phyloP scores from a whole-genome alignment of 2,797 vertebrate genomes.

The Enteromius radiatus region DNA sequence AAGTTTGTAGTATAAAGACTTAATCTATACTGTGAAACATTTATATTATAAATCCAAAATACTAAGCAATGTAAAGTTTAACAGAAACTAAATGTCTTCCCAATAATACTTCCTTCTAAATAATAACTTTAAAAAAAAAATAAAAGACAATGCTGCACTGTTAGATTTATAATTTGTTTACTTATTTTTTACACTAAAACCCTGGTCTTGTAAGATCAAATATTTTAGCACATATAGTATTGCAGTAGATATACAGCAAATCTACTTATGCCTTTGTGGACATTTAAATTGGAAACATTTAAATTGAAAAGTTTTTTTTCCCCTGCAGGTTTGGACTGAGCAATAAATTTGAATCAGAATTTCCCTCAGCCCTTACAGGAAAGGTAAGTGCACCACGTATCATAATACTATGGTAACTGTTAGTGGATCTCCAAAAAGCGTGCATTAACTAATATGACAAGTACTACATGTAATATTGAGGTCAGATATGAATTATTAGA shows the following conservation, averaged over 20 bases:
- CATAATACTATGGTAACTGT: neutral
- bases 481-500: neutral
- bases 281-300: neutral
- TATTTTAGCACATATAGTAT: neutral
- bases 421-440: neutral
- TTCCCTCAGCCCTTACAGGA: constrained; percentile 97
- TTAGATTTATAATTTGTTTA: no score
- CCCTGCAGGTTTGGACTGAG: constrained; percentile 92
- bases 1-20: neutral
- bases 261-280: neutral
- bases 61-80: neutral
- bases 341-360: constrained; percentile 99
- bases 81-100: neutral
- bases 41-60: neutral
- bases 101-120: neutral
- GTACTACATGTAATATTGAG: neutral
- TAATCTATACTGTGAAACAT: neutral
- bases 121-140: neutral
- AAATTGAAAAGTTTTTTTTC: neutral
- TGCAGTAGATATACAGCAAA: neutral
- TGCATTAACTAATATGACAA: neutral
- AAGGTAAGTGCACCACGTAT: constrained; percentile 81
- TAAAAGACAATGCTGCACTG: no score
- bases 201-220: neutral
- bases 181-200: neutral